Conservation (phyloP, 2,888 invertebrate species). For the Aricia artaxerxes region DNA sequence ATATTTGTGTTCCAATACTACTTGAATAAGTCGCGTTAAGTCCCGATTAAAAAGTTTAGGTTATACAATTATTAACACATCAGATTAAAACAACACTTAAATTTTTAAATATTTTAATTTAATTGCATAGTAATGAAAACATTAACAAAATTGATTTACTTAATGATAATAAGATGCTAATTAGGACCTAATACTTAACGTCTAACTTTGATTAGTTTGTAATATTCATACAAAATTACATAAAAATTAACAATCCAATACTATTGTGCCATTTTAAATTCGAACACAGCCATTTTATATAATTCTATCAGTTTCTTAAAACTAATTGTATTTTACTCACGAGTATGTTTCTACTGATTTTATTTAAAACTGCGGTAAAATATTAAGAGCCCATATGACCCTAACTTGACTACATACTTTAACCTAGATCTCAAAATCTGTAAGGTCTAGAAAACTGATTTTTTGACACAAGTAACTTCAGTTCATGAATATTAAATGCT, state of each 20-base stretch:
- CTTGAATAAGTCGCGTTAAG: too few species aligned
- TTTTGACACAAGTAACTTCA: too few species aligned
- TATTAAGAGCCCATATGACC: too few species aligned
- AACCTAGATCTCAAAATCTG: too few species aligned
- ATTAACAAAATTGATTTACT: conserved; percentile 19
- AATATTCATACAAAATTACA: conserved; percentile 39
- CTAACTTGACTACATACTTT: too few species aligned
- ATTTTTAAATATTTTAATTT: conserved; percentile 4
- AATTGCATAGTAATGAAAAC: conserved; percentile 5
- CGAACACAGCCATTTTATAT: conserved; percentile 78
- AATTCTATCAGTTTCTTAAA: conserved; percentile 56
- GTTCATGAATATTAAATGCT: too few species aligned
- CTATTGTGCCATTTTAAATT: conserved; percentile 68
- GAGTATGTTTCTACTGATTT: conserved; percentile 7
- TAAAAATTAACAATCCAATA: conserved; percentile 49
- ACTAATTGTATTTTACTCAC: conserved; percentile 42
- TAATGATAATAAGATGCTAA: conserved; percentile 18
- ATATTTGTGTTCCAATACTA: too few species aligned
- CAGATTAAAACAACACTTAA: not conserved
- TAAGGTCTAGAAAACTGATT: too few species aligned
- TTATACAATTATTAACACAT: not conserved
- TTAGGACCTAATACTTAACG: conserved; percentile 21
- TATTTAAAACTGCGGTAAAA: not conserved
- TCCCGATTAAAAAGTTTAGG: too few species aligned
- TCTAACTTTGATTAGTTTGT: conserved; percentile 24